Base-by-base conservation (phyloP, 2,888 invertebrate genomes). In the Caenorhabditis imperialis region DNA sequence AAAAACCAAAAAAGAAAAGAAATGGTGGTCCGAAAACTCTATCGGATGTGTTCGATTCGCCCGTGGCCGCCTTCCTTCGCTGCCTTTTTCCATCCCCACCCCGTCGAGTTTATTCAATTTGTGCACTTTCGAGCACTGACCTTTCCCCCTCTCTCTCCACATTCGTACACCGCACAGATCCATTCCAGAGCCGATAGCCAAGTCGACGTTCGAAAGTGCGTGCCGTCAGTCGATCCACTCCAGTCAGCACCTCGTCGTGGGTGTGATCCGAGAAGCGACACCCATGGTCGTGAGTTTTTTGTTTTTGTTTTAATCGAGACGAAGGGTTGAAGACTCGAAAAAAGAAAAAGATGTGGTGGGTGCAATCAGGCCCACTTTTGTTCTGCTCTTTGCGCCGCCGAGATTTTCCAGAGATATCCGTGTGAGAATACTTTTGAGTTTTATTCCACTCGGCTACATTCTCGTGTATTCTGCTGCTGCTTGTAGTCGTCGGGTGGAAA, bases 241-340 rank as follows among this genome's bases (percentile, higher is more conserved):
- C 25, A 50, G 51, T 51, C 67, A 57, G 33, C 62, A 63, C 57
- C 51, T 72, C 33, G 63, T 72, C 35, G 37, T 81, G 58, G 82
- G 77, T 53, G 65, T 70, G 45, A 72, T 82, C 30, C 77, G 82
- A 33, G 81, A 81, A 69, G 58, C 76, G 22, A 79, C 81, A 35
- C 74, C 74, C 63, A 82, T 82, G 82, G 82, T 82, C 75, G 82
- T 82, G 45, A 71, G 82, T 71, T 33, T 65, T 42, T 30, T 25
- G 30, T 20, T 23, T 27, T 40, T 50, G 25, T 23, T 16, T 37
- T 38, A 35, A 23, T 20, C 35, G 55, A 23, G 55, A 37, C 25
- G 42, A 27, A 20, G 27, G 18, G n/a, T n/a, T n/a, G n/a, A n/a
- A n/a, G 35, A 70, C 61, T 18, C 30, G 30, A 50, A 25, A 23